These are phyloP conservation scores for Phasia obesa DNA, from an alignment of 2,888 invertebrate genomes.

Conservation along the genomic window DNA sequence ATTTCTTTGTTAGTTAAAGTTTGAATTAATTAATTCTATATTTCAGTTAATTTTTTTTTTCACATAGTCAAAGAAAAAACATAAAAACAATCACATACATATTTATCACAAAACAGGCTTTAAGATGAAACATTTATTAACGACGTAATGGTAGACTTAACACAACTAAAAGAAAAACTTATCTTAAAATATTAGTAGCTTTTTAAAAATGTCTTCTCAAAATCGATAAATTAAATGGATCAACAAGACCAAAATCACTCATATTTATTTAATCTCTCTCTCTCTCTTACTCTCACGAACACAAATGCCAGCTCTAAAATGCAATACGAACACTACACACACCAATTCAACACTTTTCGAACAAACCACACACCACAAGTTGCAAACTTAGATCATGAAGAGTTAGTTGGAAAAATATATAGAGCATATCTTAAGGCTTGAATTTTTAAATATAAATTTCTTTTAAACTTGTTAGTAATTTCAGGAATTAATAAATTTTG, in stretches of 20 bases:
- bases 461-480: neutral
- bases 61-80: neutral
- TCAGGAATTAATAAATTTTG: neutral
- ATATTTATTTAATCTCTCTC: slow-evolving; percentile 15
- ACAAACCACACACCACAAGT: neutral
- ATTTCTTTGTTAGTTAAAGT: no score
- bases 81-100: slow-evolving; percentile 23
- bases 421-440: slow-evolving; percentile 12
- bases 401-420: neutral
- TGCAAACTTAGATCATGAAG: slow-evolving; percentile 26
- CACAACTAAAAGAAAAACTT: slow-evolving; percentile 34
- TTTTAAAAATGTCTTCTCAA: slow-evolving; percentile 58
- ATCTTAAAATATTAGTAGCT: slow-evolving; percentile 54
- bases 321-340: neutral
- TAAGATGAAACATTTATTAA: slow-evolving; percentile 64
- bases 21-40: no score
- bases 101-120: slow-evolving; percentile 61
- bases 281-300: slow-evolving; percentile 3
- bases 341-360: neutral
- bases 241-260: slow-evolving; percentile 25
- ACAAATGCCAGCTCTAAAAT: neutral
- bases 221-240: slow-evolving; percentile 33
- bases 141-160: slow-evolving; percentile 53
- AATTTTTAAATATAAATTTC: neutral
- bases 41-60: no score